Percentiles rank a stretch among this genome's conserved stretches.
phyloP scores from a whole-genome alignment of 2,797 vertebrate species.

The Pangasius larnaudii region DNA sequence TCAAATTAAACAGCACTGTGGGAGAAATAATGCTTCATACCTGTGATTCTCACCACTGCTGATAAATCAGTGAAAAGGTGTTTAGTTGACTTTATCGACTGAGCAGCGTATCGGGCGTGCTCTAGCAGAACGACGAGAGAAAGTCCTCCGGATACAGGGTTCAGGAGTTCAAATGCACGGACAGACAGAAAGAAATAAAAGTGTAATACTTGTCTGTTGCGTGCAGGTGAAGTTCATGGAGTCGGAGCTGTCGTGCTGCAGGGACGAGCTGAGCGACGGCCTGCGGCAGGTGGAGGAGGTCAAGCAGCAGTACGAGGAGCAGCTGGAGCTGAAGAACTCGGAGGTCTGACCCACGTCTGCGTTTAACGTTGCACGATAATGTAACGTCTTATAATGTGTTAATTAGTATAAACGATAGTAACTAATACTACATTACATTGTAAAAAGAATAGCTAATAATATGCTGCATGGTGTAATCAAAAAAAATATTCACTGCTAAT shows the following conservation, averaged over 20 bases:
- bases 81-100: too few species aligned
- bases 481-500: neutral
- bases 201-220: constrained; percentile 4
- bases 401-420: neutral
- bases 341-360: constrained; percentile 73
- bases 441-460: neutral
- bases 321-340: constrained; percentile 79
- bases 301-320: constrained; percentile 78
- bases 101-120: too few species aligned
- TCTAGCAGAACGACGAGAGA: neutral
- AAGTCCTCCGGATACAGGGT: neutral
- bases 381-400: neutral
- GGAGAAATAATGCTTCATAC: neutral
- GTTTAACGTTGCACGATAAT: neutral
- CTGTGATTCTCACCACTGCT: neutral
- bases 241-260: constrained; percentile 79
- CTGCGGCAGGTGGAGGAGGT: constrained; percentile 82
- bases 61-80: too few species aligned
- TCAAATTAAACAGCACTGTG: neutral
- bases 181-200: neutral
- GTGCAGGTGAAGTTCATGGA: constrained; percentile 83
- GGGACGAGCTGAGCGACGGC: constrained; percentile 80
- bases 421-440: neutral
- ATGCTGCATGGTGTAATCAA: neutral
- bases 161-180: neutral